Percentiles rank a stretch among this genome's conserved stretches.
phyloP scores from a whole-genome alignment of 1,140 invertebrate species.

The Vanessa tameamea region DNA sequence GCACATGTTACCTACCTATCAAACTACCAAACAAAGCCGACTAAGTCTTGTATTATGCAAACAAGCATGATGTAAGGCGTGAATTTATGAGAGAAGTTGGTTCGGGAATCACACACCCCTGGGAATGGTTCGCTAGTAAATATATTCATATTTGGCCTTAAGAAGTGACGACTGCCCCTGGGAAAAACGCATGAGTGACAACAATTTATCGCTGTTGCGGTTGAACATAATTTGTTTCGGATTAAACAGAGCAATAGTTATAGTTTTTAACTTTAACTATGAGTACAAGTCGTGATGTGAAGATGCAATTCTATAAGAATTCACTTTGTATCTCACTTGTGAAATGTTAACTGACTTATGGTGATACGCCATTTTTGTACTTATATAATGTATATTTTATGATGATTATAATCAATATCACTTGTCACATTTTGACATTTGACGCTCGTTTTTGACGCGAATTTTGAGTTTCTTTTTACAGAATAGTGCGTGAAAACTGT shows the following conservation, averaged over 20 bases:
- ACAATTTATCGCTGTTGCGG: slow-evolving; percentile 35
- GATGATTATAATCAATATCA: too few species aligned
- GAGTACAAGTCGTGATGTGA: not conserved
- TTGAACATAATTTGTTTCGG: slow-evolving; percentile 15
- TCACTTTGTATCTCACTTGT: too few species aligned
- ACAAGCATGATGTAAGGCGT: slow-evolving; percentile 78
- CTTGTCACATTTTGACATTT: too few species aligned
- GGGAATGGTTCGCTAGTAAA: slow-evolving; percentile 63
- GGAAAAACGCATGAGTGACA: slow-evolving; percentile 50
- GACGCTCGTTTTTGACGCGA: too few species aligned
- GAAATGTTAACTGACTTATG: too few species aligned
- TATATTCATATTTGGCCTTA: slow-evolving; percentile 72
- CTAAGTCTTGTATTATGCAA: slow-evolving; percentile 80
- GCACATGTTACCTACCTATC: slow-evolving; percentile 65
- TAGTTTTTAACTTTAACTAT: not conserved
- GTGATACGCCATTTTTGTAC: too few species aligned
- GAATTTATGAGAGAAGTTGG: slow-evolving; percentile 78
- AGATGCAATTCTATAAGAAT: too few species aligned
- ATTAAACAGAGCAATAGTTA: not conserved
- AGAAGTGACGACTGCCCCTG: slow-evolving; percentile 40
- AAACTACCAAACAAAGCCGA: slow-evolving; percentile 75
- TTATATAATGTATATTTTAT: too few species aligned
- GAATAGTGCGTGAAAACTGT: too few species aligned
- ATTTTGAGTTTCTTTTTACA: too few species aligned
- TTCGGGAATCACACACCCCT: slow-evolving; percentile 65